Evolutionary conservation across 1,140 invertebrate genomes (phyloP), one percentile per base, ranked within the genome.

Genomic region (Drosophila asahinai): DNA sequence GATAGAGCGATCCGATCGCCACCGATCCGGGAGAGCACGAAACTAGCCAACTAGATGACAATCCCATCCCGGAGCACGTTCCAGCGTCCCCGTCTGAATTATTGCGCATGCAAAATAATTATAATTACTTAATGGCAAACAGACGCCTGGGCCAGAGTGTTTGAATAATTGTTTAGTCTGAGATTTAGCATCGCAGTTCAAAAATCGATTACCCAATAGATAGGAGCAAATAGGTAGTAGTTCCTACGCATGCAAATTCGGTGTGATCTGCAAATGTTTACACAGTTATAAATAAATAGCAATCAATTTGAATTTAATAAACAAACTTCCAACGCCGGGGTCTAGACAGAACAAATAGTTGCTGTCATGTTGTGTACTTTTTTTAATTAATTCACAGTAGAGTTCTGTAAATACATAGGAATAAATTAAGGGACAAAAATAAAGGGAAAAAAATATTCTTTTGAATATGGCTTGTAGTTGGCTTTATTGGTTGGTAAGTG

Each of bases 91-190:
- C 51, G 54, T 77, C 77, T 70, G 30, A 61, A 51, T n/a, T 55
- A 78, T 49, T 61, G 75, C 75, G 75, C 74, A 78, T 70, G 75
- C 70, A 78, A 57, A 68, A 22, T 22, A n/a, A 48, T 47, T 66
- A 43, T 25, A 67, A 72, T 71, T 71, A 68, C 42, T 30, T 33
- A 71, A 71, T 68, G 42, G 64, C 70, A 73, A 73, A 73, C 70
- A 66, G 45, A 42, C 45, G 57, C 19, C 38, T 19, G 22, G 8
- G 14, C 19, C n/a, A 59, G 45, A 65, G 38, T 72, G 57, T 77
- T 78, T 77, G 74, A 57, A 40, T 57, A 40, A 57, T 57, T 57
- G 40, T 55, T 62, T 67, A 47, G n/a, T 40, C 40, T 30, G 40
- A 12, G 17, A 45, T 73, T 73, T 74, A 73, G 68, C 70, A 73